phyloP scores from a whole-genome alignment of 2,113 vertebrate species.

The Xenotilapia longispinis region DNA sequence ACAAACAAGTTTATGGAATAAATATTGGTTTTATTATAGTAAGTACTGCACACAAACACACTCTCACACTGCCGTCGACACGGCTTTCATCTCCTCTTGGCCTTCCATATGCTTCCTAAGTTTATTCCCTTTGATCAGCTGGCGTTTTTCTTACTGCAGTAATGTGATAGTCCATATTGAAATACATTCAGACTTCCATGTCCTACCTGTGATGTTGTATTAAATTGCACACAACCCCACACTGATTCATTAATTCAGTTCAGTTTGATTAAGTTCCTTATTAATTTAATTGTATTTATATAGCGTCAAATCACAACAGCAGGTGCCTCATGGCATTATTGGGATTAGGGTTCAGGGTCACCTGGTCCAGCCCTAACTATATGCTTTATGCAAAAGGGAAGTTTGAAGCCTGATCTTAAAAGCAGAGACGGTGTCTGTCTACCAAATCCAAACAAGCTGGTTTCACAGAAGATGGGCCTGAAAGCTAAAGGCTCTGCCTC shows the following conservation, averaged over 20 bases:
- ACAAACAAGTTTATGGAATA: background rate
- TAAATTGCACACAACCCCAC: background rate
- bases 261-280: background rate
- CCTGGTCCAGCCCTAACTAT: rapidly evolving
- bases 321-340: background rate
- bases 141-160: background rate
- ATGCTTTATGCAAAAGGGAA: rapidly evolving
- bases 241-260: background rate
- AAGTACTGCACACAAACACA: background rate
- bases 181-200: background rate
- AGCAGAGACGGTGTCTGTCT: rapidly evolving
- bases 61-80: background rate
- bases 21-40: background rate
- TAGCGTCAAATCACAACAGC: rapidly evolving
- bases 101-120: background rate
- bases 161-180: background rate
- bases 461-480: rapidly evolving
- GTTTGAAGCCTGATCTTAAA: background rate
- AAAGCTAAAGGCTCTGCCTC: background rate
- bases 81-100: background rate
- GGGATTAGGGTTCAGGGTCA: rapidly evolving
- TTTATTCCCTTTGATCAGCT: background rate
- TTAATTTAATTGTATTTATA: background rate
- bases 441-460: rapidly evolving
- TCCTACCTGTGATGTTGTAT: background rate